Percentiles rank a stretch among this genome's conserved stretches.
phyloP scores from a whole-genome alignment of 2,113 vertebrate genomes.

The Syngnathus floridae region DNA sequence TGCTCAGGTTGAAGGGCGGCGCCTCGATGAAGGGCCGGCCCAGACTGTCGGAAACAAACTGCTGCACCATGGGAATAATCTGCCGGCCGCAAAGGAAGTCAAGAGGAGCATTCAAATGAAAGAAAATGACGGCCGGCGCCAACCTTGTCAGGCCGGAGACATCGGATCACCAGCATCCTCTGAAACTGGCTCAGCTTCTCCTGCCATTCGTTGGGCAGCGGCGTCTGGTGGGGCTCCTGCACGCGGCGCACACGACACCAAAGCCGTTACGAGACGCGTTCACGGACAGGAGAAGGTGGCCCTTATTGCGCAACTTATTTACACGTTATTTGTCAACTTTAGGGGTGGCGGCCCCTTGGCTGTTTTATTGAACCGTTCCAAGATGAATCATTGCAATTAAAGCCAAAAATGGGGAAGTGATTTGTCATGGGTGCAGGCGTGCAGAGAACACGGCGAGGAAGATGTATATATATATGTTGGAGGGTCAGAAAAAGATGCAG shows the following conservation, averaged over 20 bases:
- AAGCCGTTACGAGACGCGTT: not conserved
- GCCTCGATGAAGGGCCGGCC: slow-evolving; percentile 79
- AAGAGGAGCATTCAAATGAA: not conserved
- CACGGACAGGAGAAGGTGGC: too few species aligned
- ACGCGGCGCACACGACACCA: not conserved
- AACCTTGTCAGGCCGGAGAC: slow-evolving; percentile 82
- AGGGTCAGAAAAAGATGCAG: too few species aligned
- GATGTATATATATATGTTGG: too few species aligned
- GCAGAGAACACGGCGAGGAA: not conserved
- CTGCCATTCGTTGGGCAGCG: slow-evolving; percentile 75
- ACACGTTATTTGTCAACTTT: not conserved
- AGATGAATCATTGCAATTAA: slow-evolving; percentile 49
- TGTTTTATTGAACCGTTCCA: slow-evolving; percentile 28
- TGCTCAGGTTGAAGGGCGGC: slow-evolving; percentile 81
- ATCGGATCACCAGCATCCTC: slow-evolving; percentile 81
- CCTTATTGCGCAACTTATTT: not conserved
- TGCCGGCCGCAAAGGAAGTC: slow-evolving; percentile 25
- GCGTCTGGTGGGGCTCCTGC: slow-evolving; percentile 74
- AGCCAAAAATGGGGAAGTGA: slow-evolving; percentile 25
- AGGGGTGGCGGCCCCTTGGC: not conserved
- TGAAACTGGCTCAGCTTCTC: slow-evolving; percentile 72
- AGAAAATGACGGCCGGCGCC: not conserved
- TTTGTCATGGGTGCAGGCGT: slow-evolving; percentile 16
- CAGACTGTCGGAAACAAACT: slow-evolving; percentile 74
- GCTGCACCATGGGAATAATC: slow-evolving; percentile 81